Conservation (phyloP, 1,140 invertebrate species). For the Wasmannia auropunctata region DNA sequence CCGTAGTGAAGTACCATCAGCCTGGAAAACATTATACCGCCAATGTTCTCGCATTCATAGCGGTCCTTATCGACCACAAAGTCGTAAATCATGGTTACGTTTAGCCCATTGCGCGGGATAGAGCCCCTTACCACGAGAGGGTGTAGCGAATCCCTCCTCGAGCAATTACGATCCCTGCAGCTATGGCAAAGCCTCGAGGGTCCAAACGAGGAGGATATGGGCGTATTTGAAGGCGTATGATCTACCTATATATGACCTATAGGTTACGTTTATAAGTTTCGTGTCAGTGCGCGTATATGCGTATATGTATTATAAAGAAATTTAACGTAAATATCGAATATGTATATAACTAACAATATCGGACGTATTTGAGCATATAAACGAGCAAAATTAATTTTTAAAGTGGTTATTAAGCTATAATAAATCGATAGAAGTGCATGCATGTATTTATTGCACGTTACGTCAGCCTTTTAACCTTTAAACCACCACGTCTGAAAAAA, state of each 20-base stretch:
- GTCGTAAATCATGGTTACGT: constrained; percentile 70
- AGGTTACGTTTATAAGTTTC: background rate
- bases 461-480: background rate
- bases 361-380: background rate
- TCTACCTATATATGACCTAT: constrained; percentile 31
- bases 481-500: no score
- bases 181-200: constrained; percentile 53
- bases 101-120: constrained; percentile 59
- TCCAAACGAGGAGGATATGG: constrained; percentile 29
- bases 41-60: constrained; percentile 69
- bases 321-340: background rate
- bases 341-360: no score
- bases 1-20: constrained; percentile 28
- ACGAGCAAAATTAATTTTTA: background rate
- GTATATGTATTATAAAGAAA: background rate
- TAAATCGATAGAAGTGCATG: background rate
- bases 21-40: constrained; percentile 45
- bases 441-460: background rate
- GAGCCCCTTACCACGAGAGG: constrained; percentile 61
- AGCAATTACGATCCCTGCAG: constrained; percentile 68
- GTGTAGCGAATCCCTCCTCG: constrained; percentile 63
- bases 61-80: constrained; percentile 53
- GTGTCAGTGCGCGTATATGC: background rate
- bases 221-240: constrained; percentile 41
- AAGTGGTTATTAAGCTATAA: background rate